phyloP scores from a whole-genome alignment of 2,113 vertebrate species.

The Catharus bicknelli region DNA sequence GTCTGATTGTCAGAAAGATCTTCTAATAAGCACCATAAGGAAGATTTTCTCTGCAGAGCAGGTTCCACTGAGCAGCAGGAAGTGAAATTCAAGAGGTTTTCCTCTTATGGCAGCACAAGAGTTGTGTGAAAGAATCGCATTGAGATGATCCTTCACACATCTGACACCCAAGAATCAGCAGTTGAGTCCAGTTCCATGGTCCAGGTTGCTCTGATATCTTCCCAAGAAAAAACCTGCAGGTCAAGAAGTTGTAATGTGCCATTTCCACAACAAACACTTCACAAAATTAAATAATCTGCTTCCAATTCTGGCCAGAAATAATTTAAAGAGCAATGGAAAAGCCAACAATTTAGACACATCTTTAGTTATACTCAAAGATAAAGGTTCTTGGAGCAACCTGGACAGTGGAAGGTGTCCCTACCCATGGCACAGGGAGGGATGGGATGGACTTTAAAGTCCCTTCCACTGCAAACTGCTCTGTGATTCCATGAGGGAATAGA shows the following conservation, averaged over 20 bases:
- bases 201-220: neutral
- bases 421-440: neutral
- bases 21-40: neutral
- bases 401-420: neutral
- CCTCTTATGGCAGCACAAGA: neutral
- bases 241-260: neutral
- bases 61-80: neutral
- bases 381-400: neutral
- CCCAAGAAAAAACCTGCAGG: neutral
- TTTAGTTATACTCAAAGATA: neutral
- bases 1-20: neutral
- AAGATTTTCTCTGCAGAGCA: neutral
- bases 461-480: neutral
- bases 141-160: neutral
- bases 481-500: neutral
- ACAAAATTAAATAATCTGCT: neutral
- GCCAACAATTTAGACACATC: neutral
- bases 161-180: neutral
- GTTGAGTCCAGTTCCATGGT: rapidly evolving
- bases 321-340: neutral
- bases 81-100: neutral
- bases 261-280: neutral
- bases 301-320: neutral
- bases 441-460: neutral
- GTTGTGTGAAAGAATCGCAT: rapidly evolving